Conservation (phyloP, 2,113 vertebrate species). For the Regulus satrapa region DNA sequence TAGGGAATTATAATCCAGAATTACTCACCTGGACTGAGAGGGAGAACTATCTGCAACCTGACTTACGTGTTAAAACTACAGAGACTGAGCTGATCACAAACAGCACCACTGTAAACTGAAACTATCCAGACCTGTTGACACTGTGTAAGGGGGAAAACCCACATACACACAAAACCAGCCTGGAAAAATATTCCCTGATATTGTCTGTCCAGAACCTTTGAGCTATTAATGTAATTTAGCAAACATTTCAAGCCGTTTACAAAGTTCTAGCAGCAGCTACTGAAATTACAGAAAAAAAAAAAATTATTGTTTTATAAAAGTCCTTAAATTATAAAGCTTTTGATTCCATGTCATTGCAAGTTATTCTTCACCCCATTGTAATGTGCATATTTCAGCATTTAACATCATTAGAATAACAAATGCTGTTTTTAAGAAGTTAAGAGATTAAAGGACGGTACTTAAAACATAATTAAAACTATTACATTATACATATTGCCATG, state of each 20-base stretch:
- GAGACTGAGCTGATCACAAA: not conserved
- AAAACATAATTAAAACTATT: not conserved
- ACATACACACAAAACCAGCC: not conserved
- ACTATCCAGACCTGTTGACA: not conserved
- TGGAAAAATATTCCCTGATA: not conserved
- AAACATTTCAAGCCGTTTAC: not conserved
- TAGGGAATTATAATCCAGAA: not conserved
- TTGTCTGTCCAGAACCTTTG: not conserved
- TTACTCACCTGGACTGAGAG: not conserved
- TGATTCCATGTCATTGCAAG: not conserved
- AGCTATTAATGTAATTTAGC: not conserved
- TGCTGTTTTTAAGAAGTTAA: not conserved
- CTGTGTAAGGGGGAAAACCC: rapidly evolving
- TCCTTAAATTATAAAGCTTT: not conserved
- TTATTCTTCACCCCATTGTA: not conserved
- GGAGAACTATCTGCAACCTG: not conserved
- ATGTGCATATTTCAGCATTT: not conserved
- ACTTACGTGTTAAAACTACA: not conserved
- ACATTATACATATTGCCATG: not conserved
- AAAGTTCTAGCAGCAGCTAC: not conserved
- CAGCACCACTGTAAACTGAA: not conserved
- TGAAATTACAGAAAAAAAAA: not conserved
- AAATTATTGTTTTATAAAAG: not conserved
- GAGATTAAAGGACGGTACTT: not conserved
- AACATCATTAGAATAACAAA: not conserved